phyloP scores from a whole-genome alignment of 2,113 vertebrate species.

The Orycteropus afer region DNA sequence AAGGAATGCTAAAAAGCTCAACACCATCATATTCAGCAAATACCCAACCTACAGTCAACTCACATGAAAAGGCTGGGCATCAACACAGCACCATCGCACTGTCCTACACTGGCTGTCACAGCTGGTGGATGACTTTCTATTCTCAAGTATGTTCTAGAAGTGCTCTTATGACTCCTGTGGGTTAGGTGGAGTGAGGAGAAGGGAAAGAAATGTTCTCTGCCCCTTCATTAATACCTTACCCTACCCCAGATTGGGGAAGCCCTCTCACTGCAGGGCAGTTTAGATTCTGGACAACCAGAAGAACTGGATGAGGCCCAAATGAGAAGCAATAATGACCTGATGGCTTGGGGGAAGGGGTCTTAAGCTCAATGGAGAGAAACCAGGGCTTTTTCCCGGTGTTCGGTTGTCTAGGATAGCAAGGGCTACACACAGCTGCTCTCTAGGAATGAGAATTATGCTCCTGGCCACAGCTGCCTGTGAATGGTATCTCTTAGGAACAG shows the following conservation, averaged over 20 bases:
- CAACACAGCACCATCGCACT: not conserved
- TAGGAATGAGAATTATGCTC: not conserved
- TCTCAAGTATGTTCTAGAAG: not conserved
- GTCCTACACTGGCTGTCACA: not conserved
- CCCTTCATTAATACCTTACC: not conserved
- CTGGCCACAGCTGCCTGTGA: not conserved
- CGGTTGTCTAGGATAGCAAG: not conserved
- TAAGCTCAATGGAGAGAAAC: not conserved
- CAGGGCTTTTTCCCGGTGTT: not conserved
- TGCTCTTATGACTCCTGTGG: not conserved
- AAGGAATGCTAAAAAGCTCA: not conserved
- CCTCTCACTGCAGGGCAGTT: not conserved
- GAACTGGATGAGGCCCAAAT: not conserved
- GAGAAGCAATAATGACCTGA: not conserved
- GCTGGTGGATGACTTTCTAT: not conserved
- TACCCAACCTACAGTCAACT: not conserved
- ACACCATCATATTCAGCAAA: not conserved
- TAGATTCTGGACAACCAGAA: not conserved
- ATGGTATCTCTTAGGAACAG: not conserved
- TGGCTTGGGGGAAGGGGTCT: not conserved
- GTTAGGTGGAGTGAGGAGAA: not conserved
- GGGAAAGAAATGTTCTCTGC: not conserved
- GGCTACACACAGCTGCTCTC: not conserved
- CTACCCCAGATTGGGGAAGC: not conserved
- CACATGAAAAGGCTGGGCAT: not conserved